Evolutionary conservation across 2,113 vertebrate genomes (phyloP).

Genomic region (Sclerurus mexicanus): DNA sequence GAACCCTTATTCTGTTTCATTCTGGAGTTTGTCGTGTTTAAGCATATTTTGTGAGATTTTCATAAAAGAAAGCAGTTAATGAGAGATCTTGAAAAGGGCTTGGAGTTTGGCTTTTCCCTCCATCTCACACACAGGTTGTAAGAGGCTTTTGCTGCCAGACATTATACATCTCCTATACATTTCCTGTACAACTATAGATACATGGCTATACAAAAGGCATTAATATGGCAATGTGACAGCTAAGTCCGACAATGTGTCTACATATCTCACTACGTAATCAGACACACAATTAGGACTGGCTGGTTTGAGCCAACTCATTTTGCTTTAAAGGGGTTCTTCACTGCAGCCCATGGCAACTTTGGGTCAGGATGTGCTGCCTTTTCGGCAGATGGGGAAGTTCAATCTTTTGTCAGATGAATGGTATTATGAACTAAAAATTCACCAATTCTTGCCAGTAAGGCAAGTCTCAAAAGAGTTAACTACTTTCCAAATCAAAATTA

Average conservation of each 20-base stretch:
- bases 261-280: background rate
- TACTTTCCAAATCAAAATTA: background rate
- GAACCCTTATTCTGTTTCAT: background rate
- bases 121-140: background rate
- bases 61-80: background rate
- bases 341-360: background rate
- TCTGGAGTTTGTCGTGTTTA: background rate
- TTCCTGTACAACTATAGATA: background rate
- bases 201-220: background rate
- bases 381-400: background rate
- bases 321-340: background rate
- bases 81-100: background rate
- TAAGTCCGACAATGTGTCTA: background rate
- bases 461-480: background rate
- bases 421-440: background rate
- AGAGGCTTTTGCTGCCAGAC: background rate
- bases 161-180: background rate
- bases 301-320: background rate
- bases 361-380: background rate
- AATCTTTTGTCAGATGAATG: background rate
- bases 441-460: background rate
- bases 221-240: background rate
- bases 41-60: background rate
- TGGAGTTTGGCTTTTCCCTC: background rate
- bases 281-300: too few relatives aligned